These are phyloP conservation scores for Calidris pygmaea DNA, from an alignment of 2,113 vertebrate genomes.

Conservation along the genomic window DNA sequence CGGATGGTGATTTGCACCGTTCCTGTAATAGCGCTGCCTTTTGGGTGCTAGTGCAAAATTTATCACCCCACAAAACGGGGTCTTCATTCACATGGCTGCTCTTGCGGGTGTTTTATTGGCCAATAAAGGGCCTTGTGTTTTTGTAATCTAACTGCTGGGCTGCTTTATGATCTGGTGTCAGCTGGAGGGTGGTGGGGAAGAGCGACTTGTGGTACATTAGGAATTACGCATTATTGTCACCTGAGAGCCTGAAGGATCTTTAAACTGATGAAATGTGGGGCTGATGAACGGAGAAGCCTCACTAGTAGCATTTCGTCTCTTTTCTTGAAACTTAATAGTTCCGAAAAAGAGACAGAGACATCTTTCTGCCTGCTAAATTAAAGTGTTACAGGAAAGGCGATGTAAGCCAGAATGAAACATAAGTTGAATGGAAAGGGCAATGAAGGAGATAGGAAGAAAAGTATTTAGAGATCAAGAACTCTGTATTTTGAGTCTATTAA, in stretches of 20 bases:
- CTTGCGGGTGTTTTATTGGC: slow-evolving; percentile 34
- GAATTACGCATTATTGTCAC: slow-evolving; percentile 7
- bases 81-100: slow-evolving; percentile 27
- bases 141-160: slow-evolving; percentile 27
- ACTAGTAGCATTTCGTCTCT: not conserved
- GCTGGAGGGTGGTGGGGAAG: not conserved
- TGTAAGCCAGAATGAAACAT: not conserved
- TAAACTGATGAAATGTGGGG: not conserved
- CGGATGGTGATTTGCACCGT: not conserved
- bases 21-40: not conserved
- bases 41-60: slow-evolving; percentile 14
- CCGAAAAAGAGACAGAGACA: not conserved
- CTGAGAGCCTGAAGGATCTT: not conserved
- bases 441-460: slow-evolving; percentile 10
- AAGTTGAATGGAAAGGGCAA: not conserved
- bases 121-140: slow-evolving; percentile 48
- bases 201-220: not conserved
- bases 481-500: not conserved
- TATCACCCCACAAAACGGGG: slow-evolving; percentile 9
- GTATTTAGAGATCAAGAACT: slow-evolving; percentile 3
- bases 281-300: not conserved
- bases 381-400: not conserved
- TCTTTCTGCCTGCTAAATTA: slow-evolving; percentile 21
- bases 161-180: slow-evolving; percentile 45
- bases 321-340: not conserved